Conservation (phyloP, 1,140 invertebrate genomes). For the Zeugodacus cucurbitae region DNA sequence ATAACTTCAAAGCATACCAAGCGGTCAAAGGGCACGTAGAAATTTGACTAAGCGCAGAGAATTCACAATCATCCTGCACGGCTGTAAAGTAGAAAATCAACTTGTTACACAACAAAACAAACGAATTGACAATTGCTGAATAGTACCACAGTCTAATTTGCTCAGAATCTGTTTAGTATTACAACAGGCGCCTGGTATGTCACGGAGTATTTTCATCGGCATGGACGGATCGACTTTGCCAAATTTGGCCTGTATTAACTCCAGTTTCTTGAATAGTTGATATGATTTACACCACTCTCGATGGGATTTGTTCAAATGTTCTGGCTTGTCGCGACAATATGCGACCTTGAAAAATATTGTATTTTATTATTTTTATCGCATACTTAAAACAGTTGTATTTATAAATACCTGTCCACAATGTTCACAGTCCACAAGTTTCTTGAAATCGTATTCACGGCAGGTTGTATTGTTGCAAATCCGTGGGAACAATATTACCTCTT, state of each 20-base stretch:
- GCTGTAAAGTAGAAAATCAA: conserved; percentile 42
- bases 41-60: conserved; percentile 73
- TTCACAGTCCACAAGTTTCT: conserved; percentile 68
- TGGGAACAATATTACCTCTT: conserved; percentile 76
- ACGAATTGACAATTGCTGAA: not conserved
- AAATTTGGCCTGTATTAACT: conserved; percentile 68
- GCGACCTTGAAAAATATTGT: conserved; percentile 60
- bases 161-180: conserved; percentile 53
- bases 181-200: conserved; percentile 52
- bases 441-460: conserved; percentile 68
- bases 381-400: not conserved
- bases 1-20: conserved; percentile 70
- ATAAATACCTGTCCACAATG: conserved; percentile 69
- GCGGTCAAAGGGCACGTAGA: conserved; percentile 74
- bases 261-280: conserved; percentile 68
- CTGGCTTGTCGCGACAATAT: conserved; percentile 66
- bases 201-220: conserved; percentile 67
- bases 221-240: conserved; percentile 70
- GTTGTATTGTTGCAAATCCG: conserved; percentile 69
- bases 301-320: conserved; percentile 67
- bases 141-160: conserved; percentile 52
- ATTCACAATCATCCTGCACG: conserved; percentile 71
- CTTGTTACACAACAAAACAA: not conserved
- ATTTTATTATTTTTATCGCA: too few relatives aligned
- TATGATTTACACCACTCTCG: conserved; percentile 69